Base-by-base conservation (phyloP, 2,113 vertebrate genomes). In the Marcusenius ussheri region DNA sequence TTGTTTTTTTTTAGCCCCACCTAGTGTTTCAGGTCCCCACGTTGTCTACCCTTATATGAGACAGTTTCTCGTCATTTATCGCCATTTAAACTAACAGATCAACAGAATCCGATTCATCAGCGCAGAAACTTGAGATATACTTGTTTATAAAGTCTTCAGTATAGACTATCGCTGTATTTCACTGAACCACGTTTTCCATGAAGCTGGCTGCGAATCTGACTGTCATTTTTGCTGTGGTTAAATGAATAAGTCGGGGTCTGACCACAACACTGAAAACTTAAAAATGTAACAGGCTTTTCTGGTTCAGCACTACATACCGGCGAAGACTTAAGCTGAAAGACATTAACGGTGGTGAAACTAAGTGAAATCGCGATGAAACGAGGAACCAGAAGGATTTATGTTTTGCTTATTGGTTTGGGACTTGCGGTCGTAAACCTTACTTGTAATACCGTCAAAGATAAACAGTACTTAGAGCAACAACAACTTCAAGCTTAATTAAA, bases 221-320 rank as follows among this genome's bases (percentile, higher is more conserved):
- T 84, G 39, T 84, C 21, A 84, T 45, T 47, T 84, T 24, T 13
- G 83, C 42, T 46, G 83, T 10, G 83, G 83, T 84, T 46, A 84
- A 46, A 84, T 84, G 83, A 47, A 42, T 84, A 84, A 84, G 42
- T 45, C 19, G 39, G 83, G 39, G 21, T 24, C 83, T 84, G 83
- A 84, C 83, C 83, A 84, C 83, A 84, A 84, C 83, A 45, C 83
- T 84, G 46, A 84, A 24, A 84, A 24, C 45, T 39, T 83, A 83
- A 83, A 83, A 45, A 45, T 74, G 9, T 35, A 31, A 31, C 35
- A 35, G 17, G 77, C 77, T 19, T 47, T 84, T 84, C 83, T 46
- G 83, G 83, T 84, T 27, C 83, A 10, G 3, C 45, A 8, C 83
- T 47, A 46, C 45, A 24, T 42, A 21, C 39, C 3, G 45, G 17